phyloP scores from a whole-genome alignment of 1,140 invertebrate species.

The Heliconius nattereri region DNA sequence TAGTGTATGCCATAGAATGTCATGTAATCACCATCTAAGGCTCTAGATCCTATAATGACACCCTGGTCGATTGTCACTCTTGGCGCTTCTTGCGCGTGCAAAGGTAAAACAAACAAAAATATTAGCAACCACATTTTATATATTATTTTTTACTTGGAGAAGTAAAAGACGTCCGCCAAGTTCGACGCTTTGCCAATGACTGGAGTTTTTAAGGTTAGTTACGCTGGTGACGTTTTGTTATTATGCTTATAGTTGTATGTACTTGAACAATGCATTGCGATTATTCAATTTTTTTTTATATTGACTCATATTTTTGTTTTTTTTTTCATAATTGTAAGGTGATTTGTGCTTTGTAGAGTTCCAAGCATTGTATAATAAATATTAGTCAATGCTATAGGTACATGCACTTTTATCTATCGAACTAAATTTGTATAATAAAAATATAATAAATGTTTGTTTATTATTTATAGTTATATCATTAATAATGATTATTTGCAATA shows the following conservation, averaged over 20 bases:
- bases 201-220: constrained; percentile 18
- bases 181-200: constrained; percentile 13
- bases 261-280: neutral
- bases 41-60: constrained; percentile 47
- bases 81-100: constrained; percentile 48
- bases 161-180: constrained; percentile 17
- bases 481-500: too few species aligned
- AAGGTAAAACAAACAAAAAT: constrained; percentile 44
- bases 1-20: constrained; percentile 65
- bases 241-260: neutral
- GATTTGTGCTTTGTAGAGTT: too few species aligned
- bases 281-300: neutral
- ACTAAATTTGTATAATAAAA: too few species aligned
- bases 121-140: constrained; percentile 44
- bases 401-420: too few species aligned
- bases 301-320: neutral
- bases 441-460: too few species aligned
- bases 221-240: neutral
- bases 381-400: too few species aligned
- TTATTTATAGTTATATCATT: too few species aligned
- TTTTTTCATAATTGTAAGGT: neutral
- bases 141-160: neutral
- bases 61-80: constrained; percentile 62
- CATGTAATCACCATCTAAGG: constrained; percentile 53
- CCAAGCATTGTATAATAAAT: too few species aligned